Evolutionary conservation across 2,888 invertebrate species (phyloP).

Genomic region (Mechanitis mazaeus): DNA sequence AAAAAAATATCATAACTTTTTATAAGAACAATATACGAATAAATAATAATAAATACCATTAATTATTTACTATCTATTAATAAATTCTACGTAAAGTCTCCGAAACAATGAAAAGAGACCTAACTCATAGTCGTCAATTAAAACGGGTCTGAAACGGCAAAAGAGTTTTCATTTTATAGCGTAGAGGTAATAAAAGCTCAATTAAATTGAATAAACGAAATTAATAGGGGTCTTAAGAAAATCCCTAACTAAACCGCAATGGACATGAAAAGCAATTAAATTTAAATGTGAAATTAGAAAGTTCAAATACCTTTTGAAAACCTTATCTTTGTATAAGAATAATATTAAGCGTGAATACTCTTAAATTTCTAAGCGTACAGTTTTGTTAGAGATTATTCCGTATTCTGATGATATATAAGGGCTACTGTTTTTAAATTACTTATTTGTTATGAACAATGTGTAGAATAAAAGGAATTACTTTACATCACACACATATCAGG

Average conservation of each 20-base stretch:
- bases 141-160: slow-evolving; percentile 8
- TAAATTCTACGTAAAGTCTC: not conserved
- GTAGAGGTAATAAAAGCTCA: slow-evolving; percentile 22
- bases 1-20: too few relatives aligned
- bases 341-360: not conserved
- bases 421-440: too few relatives aligned
- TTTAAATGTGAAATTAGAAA: slow-evolving; percentile 8
- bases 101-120: not conserved
- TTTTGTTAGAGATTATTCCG: too few relatives aligned
- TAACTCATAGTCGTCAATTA: slow-evolving; percentile 6
- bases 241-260: slow-evolving; percentile 51
- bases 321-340: not conserved
- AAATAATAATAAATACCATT: too few relatives aligned
- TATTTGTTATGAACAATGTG: too few relatives aligned
- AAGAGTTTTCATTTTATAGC: slow-evolving; percentile 17
- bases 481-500: too few relatives aligned
- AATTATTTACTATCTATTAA: not conserved
- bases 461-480: too few relatives aligned
- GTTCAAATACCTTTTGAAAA: too few relatives aligned
- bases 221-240: slow-evolving; percentile 43
- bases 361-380: too few relatives aligned
- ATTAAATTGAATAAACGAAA: slow-evolving; percentile 39
- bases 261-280: slow-evolving; percentile 38
- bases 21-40: too few relatives aligned
- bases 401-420: too few relatives aligned